A percentile compares a stretch with the other conserved stretches of the same genome.
Conservation (phyloP, 2,888 invertebrate genomes). For the Drosophila paramelanica region DNA sequence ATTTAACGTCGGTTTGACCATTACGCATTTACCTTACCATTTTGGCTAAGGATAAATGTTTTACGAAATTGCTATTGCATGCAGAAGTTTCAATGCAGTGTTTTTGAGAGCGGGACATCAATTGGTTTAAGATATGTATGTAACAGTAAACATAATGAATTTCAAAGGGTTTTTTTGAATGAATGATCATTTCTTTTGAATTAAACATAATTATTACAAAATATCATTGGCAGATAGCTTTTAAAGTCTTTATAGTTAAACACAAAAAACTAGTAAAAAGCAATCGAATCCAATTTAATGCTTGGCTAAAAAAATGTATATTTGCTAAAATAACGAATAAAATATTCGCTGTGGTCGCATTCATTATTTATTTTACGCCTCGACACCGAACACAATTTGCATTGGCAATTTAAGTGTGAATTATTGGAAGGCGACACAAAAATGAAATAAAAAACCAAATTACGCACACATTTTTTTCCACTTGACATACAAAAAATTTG, state of each 20-base stretch:
- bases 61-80: not conserved
- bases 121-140: not conserved
- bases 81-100: not conserved
- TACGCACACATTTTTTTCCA: constrained; percentile 18
- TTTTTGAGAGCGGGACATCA: not conserved
- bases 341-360: not conserved
- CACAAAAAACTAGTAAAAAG: constrained; percentile 2
- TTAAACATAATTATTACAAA: not conserved
- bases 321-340: constrained; percentile 2
- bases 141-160: too few species aligned
- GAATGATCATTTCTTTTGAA: not conserved
- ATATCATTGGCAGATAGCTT: too few species aligned
- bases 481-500: constrained; percentile 25
- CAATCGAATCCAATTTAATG: constrained; percentile 5
- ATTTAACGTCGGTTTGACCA: constrained; percentile 14
- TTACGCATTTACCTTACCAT: not conserved
- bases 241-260: not conserved
- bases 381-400: not conserved
- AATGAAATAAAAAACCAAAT: constrained; percentile 44
- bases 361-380: constrained; percentile 29
- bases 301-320: not conserved
- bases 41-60: not conserved
- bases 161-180: not conserved
- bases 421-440: constrained; percentile 13
- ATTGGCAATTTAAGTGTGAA: constrained; percentile 40